A percentile compares a stretch with the other conserved stretches of the same genome.
These are phyloP conservation scores for Plusia festucae DNA, from an alignment of 2,888 invertebrate genomes.

Conservation along the genomic window DNA sequence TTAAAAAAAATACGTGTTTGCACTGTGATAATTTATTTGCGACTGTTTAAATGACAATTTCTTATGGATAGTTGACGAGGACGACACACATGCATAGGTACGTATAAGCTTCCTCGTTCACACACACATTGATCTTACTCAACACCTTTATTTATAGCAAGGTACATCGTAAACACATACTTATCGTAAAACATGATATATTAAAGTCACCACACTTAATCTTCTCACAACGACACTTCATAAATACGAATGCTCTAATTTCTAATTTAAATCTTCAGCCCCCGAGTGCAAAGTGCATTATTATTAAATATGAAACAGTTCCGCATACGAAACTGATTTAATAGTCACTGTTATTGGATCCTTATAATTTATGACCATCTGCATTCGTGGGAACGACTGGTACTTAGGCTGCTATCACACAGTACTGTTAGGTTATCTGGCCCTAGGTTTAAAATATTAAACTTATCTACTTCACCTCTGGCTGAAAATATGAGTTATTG, in stretches of 20 bases:
- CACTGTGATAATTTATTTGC: too few species aligned
- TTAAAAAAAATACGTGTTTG: too few species aligned
- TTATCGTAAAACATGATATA: background rate
- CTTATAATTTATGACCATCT: constrained; percentile 80
- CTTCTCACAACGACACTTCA: constrained; percentile 7
- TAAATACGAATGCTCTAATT: constrained; percentile 48
- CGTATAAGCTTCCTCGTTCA: too few species aligned
- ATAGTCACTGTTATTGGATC: constrained; percentile 86
- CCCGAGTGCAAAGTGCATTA: constrained; percentile 55
- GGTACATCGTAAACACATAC: background rate
- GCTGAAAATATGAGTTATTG: constrained; percentile 31
- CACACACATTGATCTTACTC: too few species aligned
- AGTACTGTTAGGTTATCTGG: constrained; percentile 44
- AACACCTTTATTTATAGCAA: too few species aligned
- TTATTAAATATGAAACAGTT: constrained; percentile 74
- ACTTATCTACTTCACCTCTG: constrained; percentile 36
- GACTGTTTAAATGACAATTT: too few species aligned
- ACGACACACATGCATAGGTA: too few species aligned
- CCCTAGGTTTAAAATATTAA: constrained; percentile 32
- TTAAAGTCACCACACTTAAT: background rate
- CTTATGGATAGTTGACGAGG: too few species aligned
- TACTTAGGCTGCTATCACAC: constrained; percentile 53
- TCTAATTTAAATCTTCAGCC: constrained; percentile 51
- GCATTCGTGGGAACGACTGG: constrained; percentile 79
- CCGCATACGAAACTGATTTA: constrained; percentile 80